Evolutionary conservation across 2,888 invertebrate species (phyloP), one percentile per base, ranked within the genome.

Genomic region (Drosophila monieri): DNA sequence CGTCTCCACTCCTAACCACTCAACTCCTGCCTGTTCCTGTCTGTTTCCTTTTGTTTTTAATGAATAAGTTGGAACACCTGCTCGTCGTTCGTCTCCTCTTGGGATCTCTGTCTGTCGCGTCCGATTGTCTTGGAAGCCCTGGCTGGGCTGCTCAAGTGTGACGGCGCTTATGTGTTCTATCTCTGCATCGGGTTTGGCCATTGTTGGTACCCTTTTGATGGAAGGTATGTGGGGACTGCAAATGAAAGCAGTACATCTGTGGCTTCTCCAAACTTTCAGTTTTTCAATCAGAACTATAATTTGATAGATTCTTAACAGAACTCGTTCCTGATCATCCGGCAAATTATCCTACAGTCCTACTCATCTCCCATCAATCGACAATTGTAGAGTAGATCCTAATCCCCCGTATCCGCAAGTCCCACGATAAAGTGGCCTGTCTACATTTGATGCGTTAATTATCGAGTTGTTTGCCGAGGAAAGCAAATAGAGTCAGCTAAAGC

Each of bases 61-160:
- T 84, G 87, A 85, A 84, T 81, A 85, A 85, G 76, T 75, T 79
- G 76, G 54, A 84, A 86, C 84, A 85, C 84, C 84, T 85, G 84
- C 84, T 84, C 76, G 78, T 58, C 72, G 55, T 21, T 64, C 72
- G 60, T 46, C 71, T 66, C 74, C 54, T 51, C 78, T 72, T 68
- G 58, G 75, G 74, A 76, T 76, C 49, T 57, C 58, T 21, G 43
- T 65, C 55, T 15, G 43, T 43, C 18, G 18, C 52, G 37, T 49
- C 41, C 30, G 10, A 25, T n/a, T 47, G 65, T 55, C 54, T 49
- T 46, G 53, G 60, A 35, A 49, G 46, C 70, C 56, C 54, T 64
- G 81, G 62, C 56, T 70, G 57, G 46, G 55, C 64, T 76, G 60
- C 73, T 78, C 71, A 76, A 81, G 83, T 76, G 58, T 66, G 69